These are phyloP conservation scores for Drosophila sproati DNA, from an alignment of 1,140 invertebrate species.

Conservation along the genomic window DNA sequence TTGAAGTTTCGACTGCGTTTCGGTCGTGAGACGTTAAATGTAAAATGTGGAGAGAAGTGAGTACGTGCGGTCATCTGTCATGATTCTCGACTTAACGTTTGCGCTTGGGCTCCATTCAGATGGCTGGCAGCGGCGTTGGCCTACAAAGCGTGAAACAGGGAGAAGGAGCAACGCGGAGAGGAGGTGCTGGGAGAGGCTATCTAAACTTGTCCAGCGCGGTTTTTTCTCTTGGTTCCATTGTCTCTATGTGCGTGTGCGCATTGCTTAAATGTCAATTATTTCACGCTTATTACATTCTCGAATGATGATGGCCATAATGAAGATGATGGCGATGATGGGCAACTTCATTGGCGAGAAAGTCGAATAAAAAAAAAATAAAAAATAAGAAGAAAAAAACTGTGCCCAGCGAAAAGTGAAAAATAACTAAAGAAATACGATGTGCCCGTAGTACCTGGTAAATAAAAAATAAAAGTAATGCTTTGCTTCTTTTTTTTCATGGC, in stretches of 20 bases:
- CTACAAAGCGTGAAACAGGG: constrained; percentile 50
- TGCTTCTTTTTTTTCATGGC: constrained; percentile 51
- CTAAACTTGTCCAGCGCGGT: constrained; percentile 21
- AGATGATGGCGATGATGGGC: constrained; percentile 34
- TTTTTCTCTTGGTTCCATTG: constrained; percentile 47
- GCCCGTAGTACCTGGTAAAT: constrained; percentile 23
- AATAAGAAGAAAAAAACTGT: constrained; percentile 18
- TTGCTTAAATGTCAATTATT: constrained; percentile 83
- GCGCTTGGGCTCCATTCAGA: constrained; percentile 4
- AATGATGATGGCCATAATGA: constrained; percentile 54
- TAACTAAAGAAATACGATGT: constrained; percentile 6
- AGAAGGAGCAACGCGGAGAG: too few relatives aligned
- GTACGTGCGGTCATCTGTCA: constrained; percentile 82
- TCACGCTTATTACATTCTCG: constrained; percentile 79
- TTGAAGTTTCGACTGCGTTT: constrained; percentile 35
- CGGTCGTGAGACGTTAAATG: constrained; percentile 30
- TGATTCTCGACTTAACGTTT: constrained; percentile 61
- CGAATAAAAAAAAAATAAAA: not conserved
- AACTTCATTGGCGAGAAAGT: constrained; percentile 64
- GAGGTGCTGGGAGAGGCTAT: not conserved
- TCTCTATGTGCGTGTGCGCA: constrained; percentile 74
- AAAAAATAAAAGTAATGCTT: constrained; percentile 68
- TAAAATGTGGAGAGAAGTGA: constrained; percentile 30
- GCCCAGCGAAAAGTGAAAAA: constrained; percentile 45
- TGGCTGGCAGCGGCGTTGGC: constrained; percentile 44